Evolutionary conservation across 1,140 invertebrate species (phyloP).

Genomic region (Bemisia tabaci): DNA sequence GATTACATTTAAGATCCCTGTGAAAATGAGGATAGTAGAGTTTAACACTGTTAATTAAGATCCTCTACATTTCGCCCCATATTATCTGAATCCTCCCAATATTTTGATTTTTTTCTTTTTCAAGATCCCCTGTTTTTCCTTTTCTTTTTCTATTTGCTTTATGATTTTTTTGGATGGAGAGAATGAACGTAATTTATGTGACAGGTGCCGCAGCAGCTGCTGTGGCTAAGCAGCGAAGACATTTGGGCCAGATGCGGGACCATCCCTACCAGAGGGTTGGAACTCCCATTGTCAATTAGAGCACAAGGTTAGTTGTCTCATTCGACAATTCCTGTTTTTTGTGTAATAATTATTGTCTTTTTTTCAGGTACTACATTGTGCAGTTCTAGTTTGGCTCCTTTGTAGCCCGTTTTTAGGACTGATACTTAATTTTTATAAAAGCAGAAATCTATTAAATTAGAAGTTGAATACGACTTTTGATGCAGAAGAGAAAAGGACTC

Average conservation of each 20-base stretch:
- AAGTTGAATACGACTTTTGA: too few species aligned
- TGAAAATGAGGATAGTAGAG: too few species aligned
- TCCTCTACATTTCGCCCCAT: too few species aligned
- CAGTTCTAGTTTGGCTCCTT: too few species aligned
- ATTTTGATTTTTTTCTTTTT: not conserved
- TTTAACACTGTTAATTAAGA: too few species aligned
- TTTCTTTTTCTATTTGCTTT: constrained; percentile 9
- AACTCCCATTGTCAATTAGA: constrained; percentile 33
- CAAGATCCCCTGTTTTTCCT: not conserved
- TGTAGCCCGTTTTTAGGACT: too few species aligned
- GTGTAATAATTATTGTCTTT: not conserved
- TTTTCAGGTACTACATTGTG: too few species aligned
- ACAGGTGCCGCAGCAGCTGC: constrained; percentile 50
- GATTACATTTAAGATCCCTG: too few species aligned
- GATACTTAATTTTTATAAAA: too few species aligned
- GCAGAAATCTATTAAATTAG: too few species aligned
- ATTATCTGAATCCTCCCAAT: too few species aligned
- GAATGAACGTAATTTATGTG: constrained; percentile 16
- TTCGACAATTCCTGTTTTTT: not conserved
- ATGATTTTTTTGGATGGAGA: constrained; percentile 12
- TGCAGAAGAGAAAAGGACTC: too few species aligned
- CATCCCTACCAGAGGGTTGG: constrained; percentile 86
- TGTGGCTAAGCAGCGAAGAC: constrained; percentile 58
- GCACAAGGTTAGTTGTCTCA: constrained; percentile 3
- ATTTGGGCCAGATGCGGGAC: constrained; percentile 70